Conservation (phyloP, 2,888 invertebrate genomes). For the Rhingia campestris region DNA sequence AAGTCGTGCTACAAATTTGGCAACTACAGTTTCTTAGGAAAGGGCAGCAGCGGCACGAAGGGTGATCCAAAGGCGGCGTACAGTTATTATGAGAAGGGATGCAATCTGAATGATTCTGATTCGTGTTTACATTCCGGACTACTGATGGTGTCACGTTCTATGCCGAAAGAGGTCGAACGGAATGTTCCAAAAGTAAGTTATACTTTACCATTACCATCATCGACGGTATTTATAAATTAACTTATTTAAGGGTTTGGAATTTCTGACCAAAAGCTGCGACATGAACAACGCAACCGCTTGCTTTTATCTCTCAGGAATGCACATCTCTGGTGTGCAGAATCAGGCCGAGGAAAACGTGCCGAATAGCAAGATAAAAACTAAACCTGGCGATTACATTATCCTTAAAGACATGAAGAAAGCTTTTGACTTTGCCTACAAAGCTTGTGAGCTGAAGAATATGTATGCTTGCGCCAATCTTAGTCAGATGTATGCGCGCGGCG, state of each 20-base stretch:
- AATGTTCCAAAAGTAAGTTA: conserved; percentile 85
- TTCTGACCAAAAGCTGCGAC: conserved; percentile 85
- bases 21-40: conserved; percentile 88
- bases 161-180: conserved; percentile 83
- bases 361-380: conserved; percentile 75
- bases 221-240: not conserved
- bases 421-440: conserved; percentile 89
- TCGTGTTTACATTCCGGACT: conserved; percentile 91
- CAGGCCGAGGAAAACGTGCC: conserved; percentile 80
- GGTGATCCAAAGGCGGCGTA: conserved; percentile 86
- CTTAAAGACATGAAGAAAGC: conserved; percentile 90
- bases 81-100: conserved; percentile 90
- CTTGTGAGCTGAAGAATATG: conserved; percentile 92
- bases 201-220: not conserved
- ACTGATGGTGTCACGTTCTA: conserved; percentile 86
- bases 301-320: conserved; percentile 91
- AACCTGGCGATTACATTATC: conserved; percentile 84
- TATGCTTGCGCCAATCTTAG: conserved; percentile 95
- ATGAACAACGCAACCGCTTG: conserved; percentile 88
- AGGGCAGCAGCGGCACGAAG: conserved; percentile 84
- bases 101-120: conserved; percentile 87
- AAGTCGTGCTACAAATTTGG: conserved; percentile 95
- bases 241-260: conserved; percentile 84
- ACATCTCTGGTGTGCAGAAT: conserved; percentile 88
- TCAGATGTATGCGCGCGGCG: conserved; percentile 92